Conservation (phyloP, 2,888 invertebrate genomes). For the Pyrocoelia pectoralis region DNA sequence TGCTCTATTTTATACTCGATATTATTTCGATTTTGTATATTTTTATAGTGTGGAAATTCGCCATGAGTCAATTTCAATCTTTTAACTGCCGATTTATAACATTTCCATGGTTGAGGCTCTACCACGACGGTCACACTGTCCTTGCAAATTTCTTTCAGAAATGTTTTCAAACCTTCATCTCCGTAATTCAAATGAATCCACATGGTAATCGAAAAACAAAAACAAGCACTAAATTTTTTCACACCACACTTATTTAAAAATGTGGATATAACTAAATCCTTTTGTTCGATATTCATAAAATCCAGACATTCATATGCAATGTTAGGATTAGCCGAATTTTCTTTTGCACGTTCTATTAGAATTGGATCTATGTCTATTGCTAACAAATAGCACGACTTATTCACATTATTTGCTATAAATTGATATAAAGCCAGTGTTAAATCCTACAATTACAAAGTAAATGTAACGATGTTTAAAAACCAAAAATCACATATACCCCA, state of each 20-base stretch:
- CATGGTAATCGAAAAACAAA: conserved; percentile 88
- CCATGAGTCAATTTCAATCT: conserved; percentile 70
- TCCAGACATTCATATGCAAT: conserved; percentile 69
- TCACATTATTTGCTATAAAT: conserved; percentile 61
- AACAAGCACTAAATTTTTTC: conserved; percentile 70
- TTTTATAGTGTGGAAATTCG: conserved; percentile 67
- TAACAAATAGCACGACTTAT: conserved; percentile 61
- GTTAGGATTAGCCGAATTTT: conserved; percentile 59
- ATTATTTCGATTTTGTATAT: conserved; percentile 68
- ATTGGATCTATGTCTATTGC: conserved; percentile 80
- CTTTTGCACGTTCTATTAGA: conserved; percentile 73
- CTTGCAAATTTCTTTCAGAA: conserved; percentile 67
- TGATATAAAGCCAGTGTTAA: conserved; percentile 69
- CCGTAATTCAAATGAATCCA: conserved; percentile 90
- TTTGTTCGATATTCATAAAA: conserved; percentile 62
- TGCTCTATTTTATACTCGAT: conserved; percentile 70
- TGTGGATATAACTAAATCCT: conserved; percentile 56
- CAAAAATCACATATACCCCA: conserved; percentile 66
- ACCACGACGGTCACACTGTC: conserved; percentile 69
- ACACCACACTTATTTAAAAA: conserved; percentile 61
- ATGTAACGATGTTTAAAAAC: neutral
- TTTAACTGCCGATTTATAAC: conserved; percentile 79
- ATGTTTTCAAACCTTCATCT: conserved; percentile 72
- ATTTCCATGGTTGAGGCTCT: conserved; percentile 88
- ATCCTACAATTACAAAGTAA: conserved; percentile 59